phyloP scores from a whole-genome alignment of 92 coral and sea anemone genomes.

The Porites divaricata region DNA sequence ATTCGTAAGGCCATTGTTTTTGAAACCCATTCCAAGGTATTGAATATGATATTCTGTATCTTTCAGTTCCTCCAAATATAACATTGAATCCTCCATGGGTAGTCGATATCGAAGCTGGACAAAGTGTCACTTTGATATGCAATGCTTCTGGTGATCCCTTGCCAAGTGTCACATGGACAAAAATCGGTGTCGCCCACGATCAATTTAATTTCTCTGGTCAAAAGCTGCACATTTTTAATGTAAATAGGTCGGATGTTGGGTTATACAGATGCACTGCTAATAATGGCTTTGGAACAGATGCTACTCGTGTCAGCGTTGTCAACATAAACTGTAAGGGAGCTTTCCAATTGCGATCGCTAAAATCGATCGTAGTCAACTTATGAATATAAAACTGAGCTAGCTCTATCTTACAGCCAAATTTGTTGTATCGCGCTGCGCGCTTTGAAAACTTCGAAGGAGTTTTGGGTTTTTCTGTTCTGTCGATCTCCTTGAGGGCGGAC shows the following conservation, averaged over 20 bases:
- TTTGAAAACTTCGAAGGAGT: no score
- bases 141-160: constrained; percentile 58
- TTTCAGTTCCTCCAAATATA: constrained; percentile 31
- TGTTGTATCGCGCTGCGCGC: no score
- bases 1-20: no score
- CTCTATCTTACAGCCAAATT: no score
- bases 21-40: no score
- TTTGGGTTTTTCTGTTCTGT: no score
- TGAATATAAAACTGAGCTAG: no score
- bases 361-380: no score
- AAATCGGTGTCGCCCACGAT: constrained; percentile 5
- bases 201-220: constrained; percentile 1
- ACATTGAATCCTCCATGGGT: neutral
- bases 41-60: no score
- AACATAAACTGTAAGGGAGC: constrained; percentile 9
- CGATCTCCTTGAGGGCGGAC: no score
- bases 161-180: constrained; percentile 54
- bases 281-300: constrained; percentile 23
- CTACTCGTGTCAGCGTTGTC: constrained; percentile 9
- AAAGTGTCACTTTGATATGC: constrained; percentile 35
- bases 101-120: constrained; percentile 4
- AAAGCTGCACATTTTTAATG: constrained; percentile 13
- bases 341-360: neutral
- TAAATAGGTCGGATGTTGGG: constrained; percentile 29
- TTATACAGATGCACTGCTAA: constrained; percentile 56